Evolutionary conservation across 2,888 invertebrate genomes (phyloP), one percentile per base, ranked within the genome.

Genomic region (Thyatira batis): DNA sequence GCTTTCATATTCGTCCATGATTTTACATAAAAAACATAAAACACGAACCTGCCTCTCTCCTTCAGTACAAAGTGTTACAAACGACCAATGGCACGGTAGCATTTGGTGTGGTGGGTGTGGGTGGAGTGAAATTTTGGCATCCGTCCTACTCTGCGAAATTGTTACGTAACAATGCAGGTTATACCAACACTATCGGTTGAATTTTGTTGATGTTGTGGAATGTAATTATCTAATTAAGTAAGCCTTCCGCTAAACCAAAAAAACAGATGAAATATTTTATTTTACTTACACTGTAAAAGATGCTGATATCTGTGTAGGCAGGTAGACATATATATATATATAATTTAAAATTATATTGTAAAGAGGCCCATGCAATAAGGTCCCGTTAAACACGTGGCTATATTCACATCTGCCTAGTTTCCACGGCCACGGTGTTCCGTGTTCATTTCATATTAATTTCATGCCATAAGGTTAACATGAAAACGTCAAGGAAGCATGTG

Each of bases 101-200:
- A 39, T 39, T 6, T 39, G 17, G 2, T 39, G 71, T 69, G 68
- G 65, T 68, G 67, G 67, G 69, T 71, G 65, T 68, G 67, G 67
- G 69, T 71, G 59, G 71, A 82, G 77, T 77, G 75, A 82, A 80
- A 78, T 82, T 84, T 89, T 89, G 89, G 87, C 88, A 89, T 74
- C 78, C 64, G 73, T 78, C 81, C 80, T 78, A 74, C 77, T 84
- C 85, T 79, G 87, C 88, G 80, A 86, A 81, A 77, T 71, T 65
- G 78, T 90, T 89, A 85, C 80, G 78, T 85, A 88, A 90, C 79
- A 80, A 69, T 90, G 90, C 90, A 89, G 89, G 84, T 87, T 11
- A 83, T 71, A 68, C 71, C 66, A 70, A 73, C 72, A 67, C 63
- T 65, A 67, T 10, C 62, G 54, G 52, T 65, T 63, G 64, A 61